Evolutionary conservation across 2,888 invertebrate species (phyloP), one percentile per base, ranked within the genome.

Genomic region (Cistogaster globosa): DNA sequence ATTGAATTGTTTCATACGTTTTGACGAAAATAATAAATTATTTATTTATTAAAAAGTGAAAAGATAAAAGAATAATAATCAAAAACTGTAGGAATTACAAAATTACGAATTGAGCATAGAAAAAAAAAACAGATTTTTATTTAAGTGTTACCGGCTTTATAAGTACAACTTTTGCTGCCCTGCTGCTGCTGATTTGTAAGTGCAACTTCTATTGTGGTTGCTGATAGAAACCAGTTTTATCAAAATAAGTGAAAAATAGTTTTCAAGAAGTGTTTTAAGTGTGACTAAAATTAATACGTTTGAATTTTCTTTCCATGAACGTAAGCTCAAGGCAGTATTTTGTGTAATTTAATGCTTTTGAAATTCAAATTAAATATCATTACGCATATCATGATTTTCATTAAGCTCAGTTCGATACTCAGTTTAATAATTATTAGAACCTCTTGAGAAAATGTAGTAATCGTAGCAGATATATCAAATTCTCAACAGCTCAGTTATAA

Each of bases 141-240:
- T 26, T 65, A 45, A 75, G 38, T 65, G 12, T 79, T 79, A 63
- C 71, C 79, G 79, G 79, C 79, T 71, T 68, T 20, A 65, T 45
- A 65, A 75, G 18, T 75, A 55, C 0, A 2, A 55, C 18, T 16
- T 20, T 8, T 53, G 22, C 20, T 69, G 60, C 22, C 32, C 7
- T n/a, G n/a, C 16, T 26, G 36, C 60, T 60, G 51, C 42, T 42
- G 42, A 42, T 11, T 36, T 48, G 45, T 45, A 12, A 48, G 8
- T 60, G 5, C 57, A 7, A 18, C 7, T 6, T 45, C n/a, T 42
- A 1, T 22, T 38, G 51, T n/a, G n/a, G 36, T 51, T 48, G 48
- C 9, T 48, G 20, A 22, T 26, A 2, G 2, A 69, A 69, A 62
- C 42, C 0, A 55, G 53, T 68, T 78, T 51, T 58, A 5, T 9